Percentiles rank a stretch among this genome's conserved stretches.
These are phyloP conservation scores for Serinus canaria DNA, from an alignment of 2,113 vertebrate species.

Conservation along the genomic window DNA sequence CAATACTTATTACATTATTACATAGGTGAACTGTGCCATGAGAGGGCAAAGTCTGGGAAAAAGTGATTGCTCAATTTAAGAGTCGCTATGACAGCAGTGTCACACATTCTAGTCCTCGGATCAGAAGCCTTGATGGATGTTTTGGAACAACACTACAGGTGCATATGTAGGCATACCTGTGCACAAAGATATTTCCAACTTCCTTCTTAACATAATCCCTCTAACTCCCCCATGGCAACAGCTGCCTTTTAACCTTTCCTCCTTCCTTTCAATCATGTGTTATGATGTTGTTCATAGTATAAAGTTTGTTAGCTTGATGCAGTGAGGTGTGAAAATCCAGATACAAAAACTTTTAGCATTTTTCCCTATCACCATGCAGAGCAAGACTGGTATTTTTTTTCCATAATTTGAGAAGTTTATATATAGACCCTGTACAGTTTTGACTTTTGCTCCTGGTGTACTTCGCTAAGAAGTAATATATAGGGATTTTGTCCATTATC, in stretches of 20 bases:
- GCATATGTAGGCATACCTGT: not conserved
- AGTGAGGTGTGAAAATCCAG: not conserved
- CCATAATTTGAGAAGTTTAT: not conserved
- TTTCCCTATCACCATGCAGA: not conserved
- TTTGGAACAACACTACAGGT: not conserved
- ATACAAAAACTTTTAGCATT: not conserved
- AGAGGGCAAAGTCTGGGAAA: not conserved
- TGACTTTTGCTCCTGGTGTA: not conserved
- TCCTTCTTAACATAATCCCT: not conserved
- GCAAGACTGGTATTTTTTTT: not conserved
- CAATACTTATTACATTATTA: not conserved
- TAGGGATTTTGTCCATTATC: not conserved
- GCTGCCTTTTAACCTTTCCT: not conserved
- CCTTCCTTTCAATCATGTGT: not conserved
- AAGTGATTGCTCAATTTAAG: not conserved
- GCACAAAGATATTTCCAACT: not conserved
- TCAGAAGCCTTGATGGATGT: not conserved
- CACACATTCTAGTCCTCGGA: not conserved
- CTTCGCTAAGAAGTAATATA: not conserved
- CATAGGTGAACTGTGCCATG: not conserved
- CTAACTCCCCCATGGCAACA: not conserved
- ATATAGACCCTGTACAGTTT: not conserved
- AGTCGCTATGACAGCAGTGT: not conserved
- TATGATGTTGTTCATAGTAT: not conserved
- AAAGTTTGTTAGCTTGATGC: not conserved